Conservation (phyloP, 2,888 invertebrate genomes). For the Cryptocephalus primarius region DNA sequence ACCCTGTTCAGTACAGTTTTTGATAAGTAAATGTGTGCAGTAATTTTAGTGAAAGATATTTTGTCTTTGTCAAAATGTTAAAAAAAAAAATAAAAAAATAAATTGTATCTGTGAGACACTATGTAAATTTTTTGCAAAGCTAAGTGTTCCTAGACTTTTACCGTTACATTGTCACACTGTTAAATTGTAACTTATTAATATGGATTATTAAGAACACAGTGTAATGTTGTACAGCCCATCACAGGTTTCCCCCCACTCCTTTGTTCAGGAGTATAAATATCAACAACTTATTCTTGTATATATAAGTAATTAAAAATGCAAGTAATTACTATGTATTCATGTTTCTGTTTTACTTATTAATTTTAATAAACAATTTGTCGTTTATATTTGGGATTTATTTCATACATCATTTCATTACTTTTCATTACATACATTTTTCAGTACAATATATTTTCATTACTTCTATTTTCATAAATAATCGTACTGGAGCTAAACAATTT, state of each 20-base stretch:
- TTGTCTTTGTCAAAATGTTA: background rate
- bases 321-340: constrained; percentile 37
- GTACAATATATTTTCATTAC: too few species aligned
- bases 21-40: too few species aligned
- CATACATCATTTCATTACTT: background rate
- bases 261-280: constrained; percentile 32
- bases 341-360: constrained; percentile 42
- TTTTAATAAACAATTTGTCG: constrained; percentile 42
- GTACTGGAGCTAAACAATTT: too few species aligned
- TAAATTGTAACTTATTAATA: constrained; percentile 18
- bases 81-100: too few species aligned
- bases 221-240: constrained; percentile 26
- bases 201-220: constrained; percentile 21
- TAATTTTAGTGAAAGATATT: background rate
- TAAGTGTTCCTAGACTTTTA: constrained; percentile 30
- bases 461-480: too few species aligned
- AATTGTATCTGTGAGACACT: constrained; percentile 11
- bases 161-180: constrained; percentile 35
- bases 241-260: constrained; percentile 24
- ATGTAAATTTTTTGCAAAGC: constrained; percentile 13
- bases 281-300: constrained; percentile 31
- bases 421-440: too few species aligned
- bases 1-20: too few species aligned
- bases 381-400: constrained; percentile 21
- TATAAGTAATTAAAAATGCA: constrained; percentile 34